Conservation (phyloP, 2,797 vertebrate species). For the Psittacula derbiana region DNA sequence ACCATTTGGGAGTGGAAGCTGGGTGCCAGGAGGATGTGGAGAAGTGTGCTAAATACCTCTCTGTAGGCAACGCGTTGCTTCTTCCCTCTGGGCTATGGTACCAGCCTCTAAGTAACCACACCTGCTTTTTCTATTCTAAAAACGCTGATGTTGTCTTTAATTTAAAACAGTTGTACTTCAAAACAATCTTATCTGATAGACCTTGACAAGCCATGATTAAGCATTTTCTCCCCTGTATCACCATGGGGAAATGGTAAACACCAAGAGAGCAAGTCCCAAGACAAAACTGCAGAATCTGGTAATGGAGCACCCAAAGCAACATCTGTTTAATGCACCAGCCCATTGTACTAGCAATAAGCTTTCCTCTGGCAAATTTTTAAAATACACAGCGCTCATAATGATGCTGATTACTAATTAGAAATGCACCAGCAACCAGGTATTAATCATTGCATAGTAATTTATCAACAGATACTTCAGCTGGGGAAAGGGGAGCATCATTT, state of each 20-base stretch:
- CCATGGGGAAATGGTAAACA: background rate
- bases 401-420: background rate
- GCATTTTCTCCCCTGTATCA: background rate
- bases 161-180: background rate
- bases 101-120: background rate
- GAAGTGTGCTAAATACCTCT: background rate
- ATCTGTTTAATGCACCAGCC: background rate
- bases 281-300: background rate
- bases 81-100: background rate
- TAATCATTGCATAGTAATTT: background rate
- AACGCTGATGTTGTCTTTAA: fast-evolving
- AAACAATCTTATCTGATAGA: background rate
- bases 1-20: background rate
- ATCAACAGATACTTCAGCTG: background rate
- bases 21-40: background rate
- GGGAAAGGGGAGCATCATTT: background rate
- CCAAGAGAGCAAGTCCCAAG: background rate
- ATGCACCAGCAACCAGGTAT: background rate
- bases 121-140: background rate
- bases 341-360: background rate
- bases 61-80: background rate
- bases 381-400: background rate
- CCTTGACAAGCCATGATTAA: background rate
- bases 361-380: background rate
- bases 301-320: background rate